Conservation (phyloP, 2,113 vertebrate species). For the Pedionomus torquatus region DNA sequence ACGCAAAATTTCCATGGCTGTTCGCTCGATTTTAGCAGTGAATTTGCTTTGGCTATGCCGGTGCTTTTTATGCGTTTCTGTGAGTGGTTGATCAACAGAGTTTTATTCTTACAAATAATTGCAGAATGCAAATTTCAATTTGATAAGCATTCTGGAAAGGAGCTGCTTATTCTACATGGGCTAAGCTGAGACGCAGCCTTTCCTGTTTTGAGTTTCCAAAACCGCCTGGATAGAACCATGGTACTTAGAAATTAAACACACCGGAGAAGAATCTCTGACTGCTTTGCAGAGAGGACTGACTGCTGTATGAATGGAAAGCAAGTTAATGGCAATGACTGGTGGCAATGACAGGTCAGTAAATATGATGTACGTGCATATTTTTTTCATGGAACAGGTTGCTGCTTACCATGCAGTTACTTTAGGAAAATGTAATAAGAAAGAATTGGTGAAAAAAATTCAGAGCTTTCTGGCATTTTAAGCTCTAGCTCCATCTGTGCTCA, state of each 20-base stretch:
- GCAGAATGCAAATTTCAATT: conserved; percentile 18
- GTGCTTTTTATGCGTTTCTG: not conserved
- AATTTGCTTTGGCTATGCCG: not conserved
- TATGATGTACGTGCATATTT: not conserved
- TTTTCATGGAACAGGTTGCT: not conserved
- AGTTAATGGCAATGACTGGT: conserved; percentile 6
- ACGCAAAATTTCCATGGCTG: not conserved
- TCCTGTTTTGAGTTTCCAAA: not conserved
- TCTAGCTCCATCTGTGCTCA: not conserved
- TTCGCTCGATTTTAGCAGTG: not conserved
- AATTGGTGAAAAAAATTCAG: not conserved
- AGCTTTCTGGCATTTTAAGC: conserved; percentile 11
- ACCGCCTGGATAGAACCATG: not conserved
- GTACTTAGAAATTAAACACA: not conserved
- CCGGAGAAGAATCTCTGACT: not conserved
- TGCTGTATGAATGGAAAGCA: not conserved
- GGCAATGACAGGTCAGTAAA: not conserved
- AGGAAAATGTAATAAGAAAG: not conserved
- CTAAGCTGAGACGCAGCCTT: not conserved
- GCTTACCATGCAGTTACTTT: not conserved
- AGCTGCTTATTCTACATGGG: not conserved
- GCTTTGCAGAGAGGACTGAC: not conserved
- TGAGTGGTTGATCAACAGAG: conserved; percentile 25
- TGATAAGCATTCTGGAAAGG: not conserved
- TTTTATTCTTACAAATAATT: conserved; percentile 25